Percentiles rank a stretch among this genome's conserved stretches.
These are phyloP conservation scores for Elephas maximus DNA, from an alignment of 2,113 vertebrate species.

Conservation along the genomic window DNA sequence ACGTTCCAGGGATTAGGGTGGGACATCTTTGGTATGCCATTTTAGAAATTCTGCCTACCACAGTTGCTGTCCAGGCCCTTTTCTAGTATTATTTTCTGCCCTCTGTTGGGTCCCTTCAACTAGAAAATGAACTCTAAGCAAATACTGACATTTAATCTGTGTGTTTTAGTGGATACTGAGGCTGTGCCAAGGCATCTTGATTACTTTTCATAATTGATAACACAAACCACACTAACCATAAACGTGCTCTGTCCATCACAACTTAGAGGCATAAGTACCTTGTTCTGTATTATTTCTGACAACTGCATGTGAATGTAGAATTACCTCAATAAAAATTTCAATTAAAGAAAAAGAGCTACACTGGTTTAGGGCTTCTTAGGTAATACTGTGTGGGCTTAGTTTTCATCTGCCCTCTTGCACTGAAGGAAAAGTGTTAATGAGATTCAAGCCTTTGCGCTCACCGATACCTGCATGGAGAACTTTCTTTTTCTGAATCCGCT, in stretches of 20 bases:
- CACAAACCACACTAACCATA: not conserved
- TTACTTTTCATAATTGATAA: not conserved
- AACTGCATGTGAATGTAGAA: not conserved
- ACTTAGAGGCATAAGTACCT: not conserved
- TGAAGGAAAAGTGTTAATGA: not conserved
- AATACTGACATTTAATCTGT: not conserved
- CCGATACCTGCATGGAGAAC: constrained; percentile 85
- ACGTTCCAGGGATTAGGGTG: not conserved
- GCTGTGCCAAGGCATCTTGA: not conserved
- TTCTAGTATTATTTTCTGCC: not conserved
- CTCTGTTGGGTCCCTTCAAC: not conserved
- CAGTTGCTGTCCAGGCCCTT: not conserved
- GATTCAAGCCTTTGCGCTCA: constrained; percentile 38
- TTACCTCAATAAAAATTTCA: constrained; percentile 24
- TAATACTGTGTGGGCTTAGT: not conserved
- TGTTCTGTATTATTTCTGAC: not conserved
- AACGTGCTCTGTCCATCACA: not conserved
- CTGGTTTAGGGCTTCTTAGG: not conserved
- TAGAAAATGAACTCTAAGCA: not conserved
- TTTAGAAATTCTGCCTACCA: not conserved
- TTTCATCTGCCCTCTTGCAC: not conserved
- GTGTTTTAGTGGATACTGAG: not conserved
- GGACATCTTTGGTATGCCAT: not conserved
- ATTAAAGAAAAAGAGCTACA: not conserved
- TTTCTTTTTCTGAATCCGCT: constrained; percentile 80